These are phyloP conservation scores for Urocyon cinereoargenteus DNA, from an alignment of 2,797 vertebrate species.

Conservation along the genomic window DNA sequence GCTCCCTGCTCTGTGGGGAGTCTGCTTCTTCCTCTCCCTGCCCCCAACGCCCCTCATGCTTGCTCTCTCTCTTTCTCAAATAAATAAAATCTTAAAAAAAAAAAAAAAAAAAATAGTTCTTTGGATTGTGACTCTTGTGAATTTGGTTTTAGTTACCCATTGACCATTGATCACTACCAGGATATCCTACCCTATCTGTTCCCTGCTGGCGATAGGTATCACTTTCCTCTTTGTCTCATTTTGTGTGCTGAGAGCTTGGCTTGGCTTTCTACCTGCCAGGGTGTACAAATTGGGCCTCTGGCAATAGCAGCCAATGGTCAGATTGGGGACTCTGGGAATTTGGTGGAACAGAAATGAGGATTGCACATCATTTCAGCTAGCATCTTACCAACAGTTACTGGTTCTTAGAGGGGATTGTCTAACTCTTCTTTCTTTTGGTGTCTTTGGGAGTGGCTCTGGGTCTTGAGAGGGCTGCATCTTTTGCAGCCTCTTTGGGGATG, in stretches of 20 bases:
- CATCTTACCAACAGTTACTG: neutral
- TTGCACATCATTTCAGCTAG: neutral
- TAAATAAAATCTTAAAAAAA: no score
- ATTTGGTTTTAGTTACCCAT: neutral
- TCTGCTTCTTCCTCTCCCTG: no score
- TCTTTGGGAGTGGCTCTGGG: neutral
- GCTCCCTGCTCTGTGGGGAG: no score
- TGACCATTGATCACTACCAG: neutral
- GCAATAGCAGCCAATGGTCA: neutral
- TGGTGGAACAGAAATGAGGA: neutral
- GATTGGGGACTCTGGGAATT: neutral
- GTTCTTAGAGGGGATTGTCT: neutral
- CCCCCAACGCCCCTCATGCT: no score
- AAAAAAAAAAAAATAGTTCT: neutral
- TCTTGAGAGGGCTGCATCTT: neutral
- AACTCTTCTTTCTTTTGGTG: neutral
- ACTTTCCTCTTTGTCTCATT: neutral
- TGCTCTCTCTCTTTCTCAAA: no score
- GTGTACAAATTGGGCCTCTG: neutral
- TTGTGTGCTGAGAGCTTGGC: neutral
- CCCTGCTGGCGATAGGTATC: neutral
- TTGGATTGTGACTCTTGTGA: neutral
- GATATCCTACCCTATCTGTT: neutral
- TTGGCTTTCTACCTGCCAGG: neutral
- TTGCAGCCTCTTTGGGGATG: neutral